Conservation (phyloP, 2,888 invertebrate species). For the Pandemis corylana region DNA sequence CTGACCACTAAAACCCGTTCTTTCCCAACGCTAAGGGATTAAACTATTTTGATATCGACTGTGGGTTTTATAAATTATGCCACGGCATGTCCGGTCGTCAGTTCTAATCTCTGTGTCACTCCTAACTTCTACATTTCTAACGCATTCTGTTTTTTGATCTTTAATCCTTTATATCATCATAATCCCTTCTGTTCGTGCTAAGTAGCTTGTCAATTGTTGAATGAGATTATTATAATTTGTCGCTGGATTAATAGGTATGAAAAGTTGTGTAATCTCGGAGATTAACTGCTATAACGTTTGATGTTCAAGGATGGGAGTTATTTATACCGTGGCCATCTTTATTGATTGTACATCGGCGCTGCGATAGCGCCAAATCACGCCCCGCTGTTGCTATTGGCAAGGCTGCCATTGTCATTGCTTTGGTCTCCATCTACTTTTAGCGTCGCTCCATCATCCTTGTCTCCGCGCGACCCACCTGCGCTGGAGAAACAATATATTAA, state of each 20-base stretch:
- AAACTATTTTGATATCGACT: constrained; percentile 76
- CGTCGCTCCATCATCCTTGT: constrained; percentile 59
- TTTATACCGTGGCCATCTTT: constrained; percentile 64
- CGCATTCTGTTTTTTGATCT: constrained; percentile 63
- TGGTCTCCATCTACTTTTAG: constrained; percentile 53
- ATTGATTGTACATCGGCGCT: constrained; percentile 70
- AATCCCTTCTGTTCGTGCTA: constrained; percentile 51
- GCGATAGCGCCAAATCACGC: constrained; percentile 63
- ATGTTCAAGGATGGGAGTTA: constrained; percentile 59
- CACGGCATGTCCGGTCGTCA: constrained; percentile 79
- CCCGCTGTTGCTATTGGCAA: constrained; percentile 75
- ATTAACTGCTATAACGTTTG: constrained; percentile 36
- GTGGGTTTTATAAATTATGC: constrained; percentile 76
- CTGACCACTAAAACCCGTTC: constrained; percentile 58
- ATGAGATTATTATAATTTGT: constrained; percentile 52
- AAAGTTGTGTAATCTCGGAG: constrained; percentile 42
- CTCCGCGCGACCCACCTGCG: constrained; percentile 59
- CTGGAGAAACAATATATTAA: constrained; percentile 69
- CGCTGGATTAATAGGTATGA: constrained; percentile 21
- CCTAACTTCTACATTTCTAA: constrained; percentile 59
- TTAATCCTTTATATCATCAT: constrained; percentile 62
- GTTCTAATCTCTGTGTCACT: constrained; percentile 71
- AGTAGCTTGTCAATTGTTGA: constrained; percentile 62
- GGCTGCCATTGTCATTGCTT: constrained; percentile 59
- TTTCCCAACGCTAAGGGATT: constrained; percentile 59